phyloP scores from a whole-genome alignment of 2,113 vertebrate genomes.

The Aspidoscelis tigris region DNA sequence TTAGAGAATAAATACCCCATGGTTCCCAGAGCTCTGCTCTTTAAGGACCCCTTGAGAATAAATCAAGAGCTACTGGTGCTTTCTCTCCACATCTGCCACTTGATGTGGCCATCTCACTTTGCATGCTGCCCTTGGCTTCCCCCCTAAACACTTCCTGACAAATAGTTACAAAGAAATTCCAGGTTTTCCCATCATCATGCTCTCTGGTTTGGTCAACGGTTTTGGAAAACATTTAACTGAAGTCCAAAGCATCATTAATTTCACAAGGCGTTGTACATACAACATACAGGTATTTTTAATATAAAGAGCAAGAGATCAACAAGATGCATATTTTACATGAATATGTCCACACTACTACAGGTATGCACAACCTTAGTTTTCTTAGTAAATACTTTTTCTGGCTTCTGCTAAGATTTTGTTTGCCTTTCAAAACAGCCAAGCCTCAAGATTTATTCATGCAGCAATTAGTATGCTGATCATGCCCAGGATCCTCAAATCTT shows the following conservation, averaged over 20 bases:
- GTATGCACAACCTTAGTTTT: conserved; percentile 32
- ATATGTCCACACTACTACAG: conserved; percentile 14
- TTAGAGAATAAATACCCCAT: background rate
- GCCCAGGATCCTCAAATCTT: conserved; percentile 58
- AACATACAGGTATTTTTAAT: background rate
- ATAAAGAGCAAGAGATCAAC: fast-evolving
- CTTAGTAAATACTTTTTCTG: conserved; percentile 50
- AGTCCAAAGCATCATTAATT: background rate
- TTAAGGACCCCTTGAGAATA: background rate
- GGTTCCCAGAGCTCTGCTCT: background rate
- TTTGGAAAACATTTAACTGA: background rate
- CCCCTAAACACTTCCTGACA: background rate
- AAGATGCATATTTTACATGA: conserved; percentile 24
- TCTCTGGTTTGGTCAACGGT: background rate
- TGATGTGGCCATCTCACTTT: background rate
- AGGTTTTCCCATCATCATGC: background rate
- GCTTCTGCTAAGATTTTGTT: conserved; percentile 68
- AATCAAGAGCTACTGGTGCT: background rate
- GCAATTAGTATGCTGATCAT: conserved; percentile 68
- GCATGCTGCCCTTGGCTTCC: background rate
- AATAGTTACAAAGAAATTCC: background rate
- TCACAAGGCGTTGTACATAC: background rate
- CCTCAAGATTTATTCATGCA: conserved; percentile 55
- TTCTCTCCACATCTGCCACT: background rate
- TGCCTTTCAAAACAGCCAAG: conserved; percentile 60